Conservation (phyloP, 1,140 invertebrate species). For the Drosophila ironensis region DNA sequence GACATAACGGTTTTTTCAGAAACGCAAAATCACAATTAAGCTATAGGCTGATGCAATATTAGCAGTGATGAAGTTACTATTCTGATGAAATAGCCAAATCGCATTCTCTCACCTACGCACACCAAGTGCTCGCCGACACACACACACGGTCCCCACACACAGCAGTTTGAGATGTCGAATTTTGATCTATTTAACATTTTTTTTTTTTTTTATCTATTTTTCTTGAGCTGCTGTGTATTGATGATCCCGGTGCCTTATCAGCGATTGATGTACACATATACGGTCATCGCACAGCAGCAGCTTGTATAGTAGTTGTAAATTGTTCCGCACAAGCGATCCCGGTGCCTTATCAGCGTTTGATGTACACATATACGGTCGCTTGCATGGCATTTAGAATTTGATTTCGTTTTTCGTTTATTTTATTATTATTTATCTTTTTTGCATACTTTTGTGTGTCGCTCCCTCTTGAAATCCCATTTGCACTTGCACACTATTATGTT, state of each 20-base stretch:
- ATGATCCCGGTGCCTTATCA: not conserved
- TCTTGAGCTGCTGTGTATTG: not conserved
- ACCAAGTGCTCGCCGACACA: too few relatives aligned
- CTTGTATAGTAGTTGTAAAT: not conserved
- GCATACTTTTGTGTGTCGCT: too few relatives aligned
- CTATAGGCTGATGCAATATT: conserved; percentile 2
- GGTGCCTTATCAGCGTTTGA: not conserved
- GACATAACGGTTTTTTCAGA: too few relatives aligned
- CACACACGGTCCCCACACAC: too few relatives aligned
- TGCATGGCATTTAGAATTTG: too few relatives aligned
- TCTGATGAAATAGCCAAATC: conserved; percentile 1
- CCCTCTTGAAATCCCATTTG: too few relatives aligned
- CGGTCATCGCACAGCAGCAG: not conserved
- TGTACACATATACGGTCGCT: not conserved
- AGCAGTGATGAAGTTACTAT: not conserved
- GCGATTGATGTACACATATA: not conserved
- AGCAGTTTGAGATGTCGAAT: too few relatives aligned
- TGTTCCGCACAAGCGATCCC: too few relatives aligned
- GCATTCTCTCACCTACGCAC: too few relatives aligned
- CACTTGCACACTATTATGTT: too few relatives aligned
- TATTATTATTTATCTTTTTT: too few relatives aligned
- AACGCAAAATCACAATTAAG: not conserved
- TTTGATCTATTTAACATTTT: not conserved
- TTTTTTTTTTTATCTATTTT: not conserved
- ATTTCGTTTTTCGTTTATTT: too few relatives aligned